phyloP scores from a whole-genome alignment of 2,888 invertebrate species.

The Anthophora plumipes region DNA sequence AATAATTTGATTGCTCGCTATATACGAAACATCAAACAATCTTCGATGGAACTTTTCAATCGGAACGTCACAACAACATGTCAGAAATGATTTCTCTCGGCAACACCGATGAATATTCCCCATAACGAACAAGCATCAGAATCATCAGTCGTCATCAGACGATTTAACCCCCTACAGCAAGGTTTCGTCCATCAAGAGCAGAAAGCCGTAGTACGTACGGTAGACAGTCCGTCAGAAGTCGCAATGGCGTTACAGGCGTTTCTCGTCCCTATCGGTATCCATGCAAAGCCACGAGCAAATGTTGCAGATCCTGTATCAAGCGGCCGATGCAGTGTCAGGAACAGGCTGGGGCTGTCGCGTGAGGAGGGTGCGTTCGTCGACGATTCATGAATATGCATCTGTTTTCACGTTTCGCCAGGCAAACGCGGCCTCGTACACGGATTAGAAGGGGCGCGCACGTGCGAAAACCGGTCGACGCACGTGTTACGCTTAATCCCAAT shows the following conservation, averaged over 20 bases:
- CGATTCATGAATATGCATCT: constrained; percentile 78
- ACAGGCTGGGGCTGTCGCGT: constrained; percentile 42
- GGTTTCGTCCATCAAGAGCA: not conserved
- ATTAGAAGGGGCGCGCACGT: constrained; percentile 53
- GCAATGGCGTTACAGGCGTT: not conserved
- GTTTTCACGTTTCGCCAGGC: constrained; percentile 70
- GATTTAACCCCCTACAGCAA: too few relatives aligned
- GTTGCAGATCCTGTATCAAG: constrained; percentile 51
- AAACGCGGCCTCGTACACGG: constrained; percentile 46
- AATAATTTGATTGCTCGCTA: too few relatives aligned
- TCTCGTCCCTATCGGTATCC: constrained; percentile 58
- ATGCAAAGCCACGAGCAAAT: constrained; percentile 68
- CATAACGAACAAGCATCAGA: not conserved
- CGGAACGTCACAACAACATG: too few relatives aligned
- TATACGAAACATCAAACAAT: too few relatives aligned
- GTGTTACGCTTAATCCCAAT: constrained; percentile 52
- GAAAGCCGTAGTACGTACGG: not conserved
- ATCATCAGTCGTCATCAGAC: not conserved
- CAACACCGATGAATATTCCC: not conserved
- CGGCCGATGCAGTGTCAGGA: constrained; percentile 58
- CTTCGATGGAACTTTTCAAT: too few relatives aligned
- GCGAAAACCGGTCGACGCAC: constrained; percentile 64
- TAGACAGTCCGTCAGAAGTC: not conserved
- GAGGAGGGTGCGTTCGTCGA: constrained; percentile 40
- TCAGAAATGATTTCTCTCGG: too few relatives aligned